Evolutionary conservation across 2,888 invertebrate species (phyloP).

Genomic region (Hydrotaea diabolus): DNA sequence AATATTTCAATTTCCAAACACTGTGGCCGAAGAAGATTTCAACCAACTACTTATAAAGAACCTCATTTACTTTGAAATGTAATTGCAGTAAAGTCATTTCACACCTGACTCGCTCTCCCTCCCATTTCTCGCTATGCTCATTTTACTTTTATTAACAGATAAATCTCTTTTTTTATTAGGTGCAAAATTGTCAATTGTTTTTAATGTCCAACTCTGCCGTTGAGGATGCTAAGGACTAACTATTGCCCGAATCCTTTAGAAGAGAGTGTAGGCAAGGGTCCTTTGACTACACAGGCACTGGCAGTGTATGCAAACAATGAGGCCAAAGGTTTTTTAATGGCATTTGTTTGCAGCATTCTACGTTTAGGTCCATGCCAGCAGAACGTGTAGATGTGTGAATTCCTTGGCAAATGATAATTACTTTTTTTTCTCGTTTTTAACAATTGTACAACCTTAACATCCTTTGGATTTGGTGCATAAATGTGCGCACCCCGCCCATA

Average conservation of each 20-base stretch:
- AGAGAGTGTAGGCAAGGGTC: not conserved
- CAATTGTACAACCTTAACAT: not conserved
- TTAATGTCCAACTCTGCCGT: constrained; percentile 14
- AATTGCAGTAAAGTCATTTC: not conserved
- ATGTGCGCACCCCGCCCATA: no score
- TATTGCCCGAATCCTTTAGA: not conserved
- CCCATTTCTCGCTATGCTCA: not conserved
- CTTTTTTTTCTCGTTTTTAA: no score
- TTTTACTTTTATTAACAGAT: constrained; percentile 6
- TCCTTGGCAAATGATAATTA: constrained; percentile 1
- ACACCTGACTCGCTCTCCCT: not conserved
- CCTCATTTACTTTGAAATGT: not conserved
- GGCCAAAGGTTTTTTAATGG: not conserved
- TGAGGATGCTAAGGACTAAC: not conserved
- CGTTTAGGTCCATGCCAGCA: not conserved
- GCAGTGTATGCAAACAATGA: not conserved
- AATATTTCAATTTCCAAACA: no score
- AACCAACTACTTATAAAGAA: no score
- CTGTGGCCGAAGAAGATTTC: no score
- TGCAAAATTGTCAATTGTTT: constrained; percentile 38
- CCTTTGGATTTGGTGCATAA: not conserved
- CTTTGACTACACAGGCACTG: not conserved
- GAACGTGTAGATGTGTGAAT: not conserved
- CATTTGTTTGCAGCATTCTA: not conserved
- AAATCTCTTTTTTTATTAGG: constrained; percentile 44